A percentile compares a stretch with the other conserved stretches of the same genome.
These are phyloP conservation scores for Volucella inflata DNA, from an alignment of 2,888 invertebrate species.

Conservation along the genomic window DNA sequence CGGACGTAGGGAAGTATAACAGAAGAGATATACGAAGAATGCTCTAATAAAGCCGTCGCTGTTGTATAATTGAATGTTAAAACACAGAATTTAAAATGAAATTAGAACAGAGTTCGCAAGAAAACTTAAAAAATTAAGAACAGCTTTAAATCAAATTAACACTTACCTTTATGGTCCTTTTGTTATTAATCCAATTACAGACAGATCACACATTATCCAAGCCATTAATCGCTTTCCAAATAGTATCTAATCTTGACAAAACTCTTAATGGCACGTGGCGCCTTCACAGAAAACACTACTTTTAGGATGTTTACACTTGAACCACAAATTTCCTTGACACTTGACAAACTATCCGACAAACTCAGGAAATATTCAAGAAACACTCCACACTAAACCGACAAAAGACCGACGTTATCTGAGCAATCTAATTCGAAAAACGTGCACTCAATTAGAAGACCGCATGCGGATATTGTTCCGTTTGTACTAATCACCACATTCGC, in stretches of 20 bases:
- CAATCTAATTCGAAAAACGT: slow-evolving; percentile 75
- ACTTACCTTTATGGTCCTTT: not conserved
- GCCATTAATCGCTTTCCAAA: not conserved
- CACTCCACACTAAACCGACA: slow-evolving; percentile 17
- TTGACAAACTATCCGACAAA: slow-evolving; percentile 10
- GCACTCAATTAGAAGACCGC: slow-evolving; percentile 70
- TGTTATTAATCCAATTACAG: slow-evolving; percentile 17
- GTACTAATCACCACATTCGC: slow-evolving; percentile 64
- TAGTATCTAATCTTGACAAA: not conserved
- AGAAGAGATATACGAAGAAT: no score
- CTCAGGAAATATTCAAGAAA: slow-evolving; percentile 2
- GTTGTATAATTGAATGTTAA: no score
- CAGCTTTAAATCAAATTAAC: not conserved
- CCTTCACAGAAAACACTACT: slow-evolving; percentile 17
- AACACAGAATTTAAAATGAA: no score
- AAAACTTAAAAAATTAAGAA: not conserved
- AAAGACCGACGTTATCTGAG: slow-evolving; percentile 54
- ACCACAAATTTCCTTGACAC: slow-evolving; percentile 31
- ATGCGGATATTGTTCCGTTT: slow-evolving; percentile 56
- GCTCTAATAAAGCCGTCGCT: no score
- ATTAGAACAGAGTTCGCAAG: not conserved
- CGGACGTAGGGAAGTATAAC: no score
- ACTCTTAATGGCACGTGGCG: slow-evolving; percentile 43
- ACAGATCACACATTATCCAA: not conserved
- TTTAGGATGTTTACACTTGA: slow-evolving; percentile 38